These are phyloP conservation scores for Acomys russatus DNA, from an alignment of 2,797 vertebrate genomes.

Conservation along the genomic window DNA sequence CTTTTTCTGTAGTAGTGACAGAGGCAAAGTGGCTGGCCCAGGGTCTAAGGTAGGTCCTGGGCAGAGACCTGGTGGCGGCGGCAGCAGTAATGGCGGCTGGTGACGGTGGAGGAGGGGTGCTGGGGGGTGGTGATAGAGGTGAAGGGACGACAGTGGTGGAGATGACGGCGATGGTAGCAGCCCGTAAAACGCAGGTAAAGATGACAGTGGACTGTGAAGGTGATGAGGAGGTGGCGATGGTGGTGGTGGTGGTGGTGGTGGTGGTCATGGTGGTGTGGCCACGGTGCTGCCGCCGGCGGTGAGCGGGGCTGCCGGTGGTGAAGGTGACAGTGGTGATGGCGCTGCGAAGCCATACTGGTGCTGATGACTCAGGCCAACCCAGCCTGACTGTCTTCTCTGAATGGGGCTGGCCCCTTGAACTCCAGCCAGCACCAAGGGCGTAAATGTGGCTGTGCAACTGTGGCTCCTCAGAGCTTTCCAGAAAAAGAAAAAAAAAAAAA, in stretches of 20 bases:
- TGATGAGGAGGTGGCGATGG: too few relatives aligned
- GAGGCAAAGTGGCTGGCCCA: neutral
- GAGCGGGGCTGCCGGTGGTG: too few relatives aligned
- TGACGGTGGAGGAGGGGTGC: neutral
- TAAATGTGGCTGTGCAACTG: neutral
- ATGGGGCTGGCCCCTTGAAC: neutral
- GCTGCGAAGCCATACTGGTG: neutral
- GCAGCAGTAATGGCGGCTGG: fast-evolving
- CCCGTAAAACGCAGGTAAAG: too few relatives aligned
- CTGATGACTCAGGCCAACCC: neutral
- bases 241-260: too few relatives aligned
- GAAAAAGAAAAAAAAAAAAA: neutral
- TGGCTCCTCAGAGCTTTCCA: neutral
- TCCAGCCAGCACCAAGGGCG: neutral
- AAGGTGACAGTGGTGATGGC: too few relatives aligned
- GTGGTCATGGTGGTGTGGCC: fast-evolving
- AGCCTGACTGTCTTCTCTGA: neutral
- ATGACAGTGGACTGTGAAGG: neutral
- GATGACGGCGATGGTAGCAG: fast-evolving
- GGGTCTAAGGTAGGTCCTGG: neutral
- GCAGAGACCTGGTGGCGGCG: neutral
- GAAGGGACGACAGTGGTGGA: too few relatives aligned
- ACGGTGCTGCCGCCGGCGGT: too few relatives aligned
- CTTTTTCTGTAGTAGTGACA: neutral
- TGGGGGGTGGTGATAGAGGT: too few relatives aligned